Conservation (phyloP, 2,888 invertebrate genomes). For the Pristionchus maxplancki region DNA sequence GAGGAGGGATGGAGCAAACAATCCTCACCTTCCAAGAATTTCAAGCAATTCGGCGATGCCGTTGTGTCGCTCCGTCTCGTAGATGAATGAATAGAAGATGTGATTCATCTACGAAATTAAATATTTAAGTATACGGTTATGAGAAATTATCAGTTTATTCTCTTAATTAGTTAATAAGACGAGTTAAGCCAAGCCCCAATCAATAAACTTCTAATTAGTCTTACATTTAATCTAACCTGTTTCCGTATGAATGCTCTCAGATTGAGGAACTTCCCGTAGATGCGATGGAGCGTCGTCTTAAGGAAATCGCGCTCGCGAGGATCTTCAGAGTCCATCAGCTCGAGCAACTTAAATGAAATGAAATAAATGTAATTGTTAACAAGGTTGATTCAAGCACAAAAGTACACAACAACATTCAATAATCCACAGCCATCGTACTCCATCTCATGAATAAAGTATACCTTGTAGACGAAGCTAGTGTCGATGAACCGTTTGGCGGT, state of each 20-base stretch:
- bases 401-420: too few species aligned
- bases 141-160: too few species aligned
- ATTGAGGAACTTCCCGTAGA: conserved; percentile 99
- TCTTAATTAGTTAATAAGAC: too few species aligned
- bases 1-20: neutral
- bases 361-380: too few species aligned
- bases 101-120: conserved; percentile 90
- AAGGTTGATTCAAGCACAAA: neutral
- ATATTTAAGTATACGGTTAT: neutral
- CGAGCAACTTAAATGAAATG: conserved; percentile 86
- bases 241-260: conserved; percentile 85
- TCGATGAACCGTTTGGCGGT: conserved; percentile 94
- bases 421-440: too few species aligned
- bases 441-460: too few species aligned
- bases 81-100: conserved; percentile 97
- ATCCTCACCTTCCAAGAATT: conserved; percentile 91
- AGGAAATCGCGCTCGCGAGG: conserved; percentile 98
- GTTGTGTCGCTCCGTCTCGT: conserved; percentile 99
- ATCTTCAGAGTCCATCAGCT: conserved; percentile 99
- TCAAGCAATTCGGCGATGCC: conserved; percentile 98
- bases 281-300: conserved; percentile 97
- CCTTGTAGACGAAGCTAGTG: conserved; percentile 94
- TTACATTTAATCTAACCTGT: neutral
- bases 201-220: neutral
- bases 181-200: neutral